Evolutionary conservation across 2,797 vertebrate genomes (phyloP).

Genomic region (Myoxocephalus aenaeus): DNA sequence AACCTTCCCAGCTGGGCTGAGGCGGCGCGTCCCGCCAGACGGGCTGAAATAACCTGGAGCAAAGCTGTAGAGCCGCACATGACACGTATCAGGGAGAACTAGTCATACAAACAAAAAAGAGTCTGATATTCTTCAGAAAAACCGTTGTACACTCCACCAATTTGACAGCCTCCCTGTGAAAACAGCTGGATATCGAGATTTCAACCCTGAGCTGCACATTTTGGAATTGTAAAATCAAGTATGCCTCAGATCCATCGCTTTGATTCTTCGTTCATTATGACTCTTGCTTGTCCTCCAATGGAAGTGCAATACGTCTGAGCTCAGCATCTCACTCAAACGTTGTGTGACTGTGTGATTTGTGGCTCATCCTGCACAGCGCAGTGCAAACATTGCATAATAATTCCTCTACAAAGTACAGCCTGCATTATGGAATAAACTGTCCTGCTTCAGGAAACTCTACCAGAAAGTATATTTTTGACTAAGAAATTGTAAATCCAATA

Average conservation of each 20-base stretch:
- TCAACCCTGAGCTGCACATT: background rate
- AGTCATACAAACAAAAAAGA: background rate
- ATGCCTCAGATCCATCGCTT: background rate
- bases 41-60: constrained; percentile 8
- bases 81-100: background rate
- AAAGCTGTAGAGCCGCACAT: constrained; percentile 7
- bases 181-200: background rate
- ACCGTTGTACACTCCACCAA: background rate
- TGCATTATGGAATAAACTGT: background rate
- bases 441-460: background rate
- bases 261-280: background rate
- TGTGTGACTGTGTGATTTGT: background rate
- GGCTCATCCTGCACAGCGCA: background rate
- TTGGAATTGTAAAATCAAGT: background rate
- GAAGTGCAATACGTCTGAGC: background rate
- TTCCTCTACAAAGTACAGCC: background rate
- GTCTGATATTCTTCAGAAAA: background rate
- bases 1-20: constrained; percentile 47
- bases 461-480: background rate
- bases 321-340: background rate
- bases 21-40: constrained; percentile 29
- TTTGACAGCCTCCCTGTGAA: background rate
- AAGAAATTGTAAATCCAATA: background rate
- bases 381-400: constrained; percentile 1
- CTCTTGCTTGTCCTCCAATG: background rate